Conservation (phyloP, 2,888 invertebrate species). For the Furcula furcula region DNA sequence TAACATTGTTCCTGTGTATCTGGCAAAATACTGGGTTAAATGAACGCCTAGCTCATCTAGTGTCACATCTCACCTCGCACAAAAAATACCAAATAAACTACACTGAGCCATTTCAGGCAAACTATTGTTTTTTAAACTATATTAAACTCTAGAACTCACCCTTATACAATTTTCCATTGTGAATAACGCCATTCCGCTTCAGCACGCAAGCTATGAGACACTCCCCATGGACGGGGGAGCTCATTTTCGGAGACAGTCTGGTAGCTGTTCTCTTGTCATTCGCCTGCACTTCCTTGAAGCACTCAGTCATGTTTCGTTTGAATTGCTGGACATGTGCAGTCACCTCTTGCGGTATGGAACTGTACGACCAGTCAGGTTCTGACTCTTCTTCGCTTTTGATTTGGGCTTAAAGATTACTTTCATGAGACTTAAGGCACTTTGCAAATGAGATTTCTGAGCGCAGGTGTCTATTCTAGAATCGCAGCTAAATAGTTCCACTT, state of each 20-base stretch:
- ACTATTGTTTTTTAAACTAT: too few species aligned
- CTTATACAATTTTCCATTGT: conserved; percentile 63
- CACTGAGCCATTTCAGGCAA: too few species aligned
- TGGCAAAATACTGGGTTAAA: too few species aligned
- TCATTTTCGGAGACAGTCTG: conserved; percentile 57
- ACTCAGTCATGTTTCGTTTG: conserved; percentile 68
- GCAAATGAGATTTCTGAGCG: too few species aligned
- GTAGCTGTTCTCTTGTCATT: conserved; percentile 51
- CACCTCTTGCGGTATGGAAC: conserved; percentile 52
- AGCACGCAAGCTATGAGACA: conserved; percentile 72
- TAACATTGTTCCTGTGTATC: too few species aligned
- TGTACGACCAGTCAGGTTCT: conserved; percentile 80
- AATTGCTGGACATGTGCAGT: conserved; percentile 53
- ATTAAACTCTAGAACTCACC: conserved; percentile 35
- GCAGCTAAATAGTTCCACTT: too few species aligned
- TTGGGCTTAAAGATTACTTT: conserved; percentile 10
- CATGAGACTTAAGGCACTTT: not conserved
- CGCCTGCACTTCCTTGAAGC: conserved; percentile 58
- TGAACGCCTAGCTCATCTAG: too few species aligned
- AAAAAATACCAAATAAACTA: too few species aligned
- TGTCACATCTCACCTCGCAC: too few species aligned
- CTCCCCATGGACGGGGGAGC: conserved; percentile 68
- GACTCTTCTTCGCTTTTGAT: conserved; percentile 29
- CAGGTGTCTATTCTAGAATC: too few species aligned
- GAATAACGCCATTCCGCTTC: conserved; percentile 64